A percentile compares a stretch with the other conserved stretches of the same genome.
Conservation (phyloP, 2,888 invertebrate genomes). For the Sarcophaga carnaria region DNA sequence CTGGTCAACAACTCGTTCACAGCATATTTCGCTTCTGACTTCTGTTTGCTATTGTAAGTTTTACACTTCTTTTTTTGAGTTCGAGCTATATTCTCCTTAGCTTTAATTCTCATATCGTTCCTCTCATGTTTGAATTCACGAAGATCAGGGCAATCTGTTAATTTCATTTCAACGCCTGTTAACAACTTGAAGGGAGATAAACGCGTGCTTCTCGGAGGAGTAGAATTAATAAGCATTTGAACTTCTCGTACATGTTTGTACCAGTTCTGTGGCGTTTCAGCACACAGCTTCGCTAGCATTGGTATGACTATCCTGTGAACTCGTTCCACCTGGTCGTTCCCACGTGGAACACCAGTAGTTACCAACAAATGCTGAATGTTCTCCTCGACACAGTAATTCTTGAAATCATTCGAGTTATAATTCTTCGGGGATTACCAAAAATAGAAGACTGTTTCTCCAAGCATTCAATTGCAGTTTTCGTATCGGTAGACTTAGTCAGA, state of each 20-base stretch:
- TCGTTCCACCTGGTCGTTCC: slow-evolving; percentile 45
- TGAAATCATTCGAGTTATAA: slow-evolving; percentile 7
- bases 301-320: slow-evolving; percentile 14
- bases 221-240: slow-evolving; percentile 68
- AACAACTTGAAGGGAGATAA: slow-evolving; percentile 50
- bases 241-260: background rate
- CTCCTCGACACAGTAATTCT: slow-evolving; percentile 2
- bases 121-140: background rate
- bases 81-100: background rate
- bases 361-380: slow-evolving; percentile 70
- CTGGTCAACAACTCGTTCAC: slow-evolving; percentile 51
- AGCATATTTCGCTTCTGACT: slow-evolving; percentile 13
- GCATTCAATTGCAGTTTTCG: background rate
- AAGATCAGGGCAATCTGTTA: slow-evolving; percentile 29
- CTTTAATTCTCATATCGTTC: background rate
- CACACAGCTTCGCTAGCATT: slow-evolving; percentile 13
- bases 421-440: slow-evolving; percentile 21
- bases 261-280: slow-evolving; percentile 5
- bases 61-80: slow-evolving; percentile 27
- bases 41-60: slow-evolving; percentile 18
- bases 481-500: background rate
- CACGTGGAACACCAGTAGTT: slow-evolving; percentile 58
- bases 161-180: slow-evolving; percentile 58
- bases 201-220: slow-evolving; percentile 47
- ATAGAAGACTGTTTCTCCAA: background rate